Base-by-base conservation (phyloP, 2,888 invertebrate genomes). In the Dexiosoma caninum region DNA sequence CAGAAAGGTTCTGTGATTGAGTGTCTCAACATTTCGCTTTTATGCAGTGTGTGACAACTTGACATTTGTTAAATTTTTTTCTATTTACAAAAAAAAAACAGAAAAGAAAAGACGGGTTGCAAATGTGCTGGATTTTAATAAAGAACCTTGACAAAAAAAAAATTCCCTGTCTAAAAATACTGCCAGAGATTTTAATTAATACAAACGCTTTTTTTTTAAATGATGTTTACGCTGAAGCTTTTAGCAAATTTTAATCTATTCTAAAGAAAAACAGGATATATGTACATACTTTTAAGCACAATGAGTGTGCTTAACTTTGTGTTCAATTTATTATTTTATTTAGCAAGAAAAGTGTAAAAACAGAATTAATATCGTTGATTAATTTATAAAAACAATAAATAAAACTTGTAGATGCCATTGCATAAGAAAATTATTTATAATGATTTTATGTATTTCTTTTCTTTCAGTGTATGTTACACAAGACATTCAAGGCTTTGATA, bases 11-110 rank as follows among this genome's bases (percentile, higher is more conserved):
- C 64, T 55, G 23, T 69, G 62, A 76, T 76, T 60, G 59, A 76
- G 60, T 76, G 75, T 76, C 75, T 76, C 60, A 60, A 51, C 32
- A 60, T 60, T 67, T 76, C 40, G 60, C 37, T 62, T 69, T 76
- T 76, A 32, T 69, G 44, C 49, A 55, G 67, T 77, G 70, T 77
- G 70, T 77, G 77, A 77, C 70, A 77, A 64, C 35, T 77, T 70
- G 77, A 64, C 70, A 70, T 62, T 64, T 77, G 55, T 40, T 46
- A 19, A 62, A 55, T 27, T 5, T 49, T 55, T 57, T 66, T 55
- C 49, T n/a, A 32, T 27, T 40, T 42, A n/a, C 12, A 40, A 66
- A 40, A 40, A 2, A 16, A n/a, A n/a, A n/a, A n/a, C n/a, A n/a
- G n/a, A n/a, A n/a, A n/a, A n/a, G n/a, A n/a, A n/a, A 55, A 40